Evolutionary conservation across 1,140 invertebrate species (phyloP).

Genomic region (Ridgeia piscesae): DNA sequence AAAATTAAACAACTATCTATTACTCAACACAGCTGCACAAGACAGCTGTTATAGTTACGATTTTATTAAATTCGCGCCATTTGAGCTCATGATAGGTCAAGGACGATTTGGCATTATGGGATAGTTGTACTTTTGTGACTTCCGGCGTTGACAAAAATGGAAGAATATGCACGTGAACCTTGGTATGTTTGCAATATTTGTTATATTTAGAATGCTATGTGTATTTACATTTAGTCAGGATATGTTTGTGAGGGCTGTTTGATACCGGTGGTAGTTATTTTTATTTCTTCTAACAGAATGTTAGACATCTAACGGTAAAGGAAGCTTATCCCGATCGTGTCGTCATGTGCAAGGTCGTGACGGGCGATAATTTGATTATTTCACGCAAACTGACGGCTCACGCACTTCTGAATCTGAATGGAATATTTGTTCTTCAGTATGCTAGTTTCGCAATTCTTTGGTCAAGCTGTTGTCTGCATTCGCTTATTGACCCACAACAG

Average conservation of each 20-base stretch:
- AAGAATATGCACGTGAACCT: conserved; percentile 89
- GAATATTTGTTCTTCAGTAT: not conserved
- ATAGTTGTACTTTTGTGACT: not conserved
- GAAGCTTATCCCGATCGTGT: not conserved
- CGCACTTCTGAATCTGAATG: not conserved
- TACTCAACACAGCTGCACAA: not conserved
- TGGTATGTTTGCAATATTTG: conserved; percentile 56
- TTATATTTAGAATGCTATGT: not conserved
- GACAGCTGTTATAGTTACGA: not conserved
- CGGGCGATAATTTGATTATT: not conserved
- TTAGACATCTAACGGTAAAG: not conserved
- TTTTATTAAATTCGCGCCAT: not conserved
- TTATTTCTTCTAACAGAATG: not conserved
- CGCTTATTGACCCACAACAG: too few relatives aligned
- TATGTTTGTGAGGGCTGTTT: not conserved
- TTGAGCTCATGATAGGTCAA: not conserved
- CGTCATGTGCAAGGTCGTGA: not conserved
- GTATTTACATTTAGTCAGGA: not conserved
- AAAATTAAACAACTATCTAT: not conserved
- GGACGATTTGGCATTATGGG: not conserved
- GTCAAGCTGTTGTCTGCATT: not conserved
- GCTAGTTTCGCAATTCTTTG: not conserved
- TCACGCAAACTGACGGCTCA: not conserved
- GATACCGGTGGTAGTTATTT: not conserved
- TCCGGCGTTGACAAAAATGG: conserved; percentile 63